phyloP scores from a whole-genome alignment of 1,140 invertebrate genomes.

The Parapsyche elsis region DNA sequence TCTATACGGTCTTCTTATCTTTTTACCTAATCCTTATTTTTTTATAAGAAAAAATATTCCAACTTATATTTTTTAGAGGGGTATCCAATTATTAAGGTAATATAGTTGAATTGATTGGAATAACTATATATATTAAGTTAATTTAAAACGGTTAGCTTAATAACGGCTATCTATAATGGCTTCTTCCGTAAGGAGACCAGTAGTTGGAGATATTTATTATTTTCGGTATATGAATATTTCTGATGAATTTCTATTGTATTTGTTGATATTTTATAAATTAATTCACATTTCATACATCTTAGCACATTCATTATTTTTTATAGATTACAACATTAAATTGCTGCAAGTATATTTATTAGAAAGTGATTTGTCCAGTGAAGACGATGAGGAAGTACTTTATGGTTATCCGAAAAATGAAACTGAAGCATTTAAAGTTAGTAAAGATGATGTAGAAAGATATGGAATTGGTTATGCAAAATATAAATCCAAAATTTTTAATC shows the following conservation, averaged over 20 bases:
- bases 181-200: background rate
- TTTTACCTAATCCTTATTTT: too few species aligned
- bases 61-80: too few species aligned
- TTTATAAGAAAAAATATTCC: too few species aligned
- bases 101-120: too few species aligned
- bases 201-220: background rate
- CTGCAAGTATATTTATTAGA: slow-evolving; percentile 57
- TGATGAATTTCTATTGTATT: background rate
- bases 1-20: too few species aligned
- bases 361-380: slow-evolving; percentile 67
- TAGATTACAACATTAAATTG: background rate
- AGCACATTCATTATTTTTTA: background rate
- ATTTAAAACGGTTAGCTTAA: too few species aligned
- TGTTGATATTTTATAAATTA: too few species aligned
- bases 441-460: slow-evolving; percentile 63
- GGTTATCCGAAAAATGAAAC: slow-evolving; percentile 55
- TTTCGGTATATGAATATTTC: background rate
- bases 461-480: slow-evolving; percentile 65
- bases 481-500: slow-evolving; percentile 60
- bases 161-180: too few species aligned
- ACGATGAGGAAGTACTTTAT: slow-evolving; percentile 62
- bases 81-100: too few species aligned
- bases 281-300: slow-evolving; percentile 8
- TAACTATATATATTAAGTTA: too few species aligned
- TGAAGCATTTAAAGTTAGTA: slow-evolving; percentile 56